A percentile compares a stretch with the other conserved stretches of the same genome.
Evolutionary conservation across 2,797 vertebrate species (phyloP).

Genomic region (Strix occidentalis): DNA sequence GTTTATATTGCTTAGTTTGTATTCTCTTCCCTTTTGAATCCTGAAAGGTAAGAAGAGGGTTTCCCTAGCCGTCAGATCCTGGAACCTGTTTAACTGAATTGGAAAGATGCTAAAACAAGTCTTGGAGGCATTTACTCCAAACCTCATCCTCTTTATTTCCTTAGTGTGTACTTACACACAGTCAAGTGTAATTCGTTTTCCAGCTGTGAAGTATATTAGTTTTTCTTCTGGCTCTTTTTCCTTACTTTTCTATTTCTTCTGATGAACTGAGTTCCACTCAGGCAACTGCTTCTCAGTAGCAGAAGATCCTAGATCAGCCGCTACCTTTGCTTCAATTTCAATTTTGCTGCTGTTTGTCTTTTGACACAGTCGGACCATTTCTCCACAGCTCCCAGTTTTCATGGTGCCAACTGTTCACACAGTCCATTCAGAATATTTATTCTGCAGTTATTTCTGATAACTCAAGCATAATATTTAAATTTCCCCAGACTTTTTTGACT

Average conservation of each 20-base stretch:
- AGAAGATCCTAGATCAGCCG: background rate
- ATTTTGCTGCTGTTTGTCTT: background rate
- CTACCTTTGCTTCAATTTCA: background rate
- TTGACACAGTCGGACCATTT: background rate
- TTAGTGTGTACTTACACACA: background rate
- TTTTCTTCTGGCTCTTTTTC: background rate
- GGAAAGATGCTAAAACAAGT: background rate
- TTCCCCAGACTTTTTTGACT: background rate
- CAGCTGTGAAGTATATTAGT: background rate
- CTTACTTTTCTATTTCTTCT: background rate
- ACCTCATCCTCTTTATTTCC: slow-evolving; percentile 16
- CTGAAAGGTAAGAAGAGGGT: background rate
- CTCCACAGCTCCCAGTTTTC: background rate
- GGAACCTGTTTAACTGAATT: background rate
- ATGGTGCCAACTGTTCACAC: background rate
- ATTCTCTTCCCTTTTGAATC: background rate
- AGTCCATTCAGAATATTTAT: background rate
- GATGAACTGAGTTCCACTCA: background rate
- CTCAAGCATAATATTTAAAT: background rate
- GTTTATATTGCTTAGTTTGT: background rate
- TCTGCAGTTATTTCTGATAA: background rate
- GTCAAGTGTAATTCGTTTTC: background rate
- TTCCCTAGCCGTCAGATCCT: background rate
- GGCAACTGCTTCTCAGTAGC: background rate
- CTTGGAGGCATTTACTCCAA: slow-evolving; percentile 13